Conservation (phyloP, 2,797 vertebrate species). For the Poecilia gillii region DNA sequence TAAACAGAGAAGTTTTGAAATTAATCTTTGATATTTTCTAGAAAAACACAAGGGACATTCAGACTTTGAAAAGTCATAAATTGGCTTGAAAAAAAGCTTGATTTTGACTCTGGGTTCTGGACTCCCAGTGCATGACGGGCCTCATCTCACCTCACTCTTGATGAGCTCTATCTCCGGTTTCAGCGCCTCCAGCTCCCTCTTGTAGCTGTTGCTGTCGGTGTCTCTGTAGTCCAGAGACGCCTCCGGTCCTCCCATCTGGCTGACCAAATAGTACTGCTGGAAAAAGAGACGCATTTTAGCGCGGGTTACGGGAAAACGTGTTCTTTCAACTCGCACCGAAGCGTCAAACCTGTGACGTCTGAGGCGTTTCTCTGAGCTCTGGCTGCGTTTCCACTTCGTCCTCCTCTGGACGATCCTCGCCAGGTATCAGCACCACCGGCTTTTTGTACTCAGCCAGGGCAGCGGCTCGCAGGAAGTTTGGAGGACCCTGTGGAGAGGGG, state of each 20-base stretch:
- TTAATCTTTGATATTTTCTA: too few species aligned
- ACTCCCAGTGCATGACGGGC: neutral
- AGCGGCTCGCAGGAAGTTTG: conserved; percentile 95
- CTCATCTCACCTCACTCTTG: conserved; percentile 63
- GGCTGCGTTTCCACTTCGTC: conserved; percentile 68
- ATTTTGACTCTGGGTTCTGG: neutral
- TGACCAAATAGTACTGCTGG: conserved; percentile 63
- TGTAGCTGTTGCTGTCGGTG: conserved; percentile 51
- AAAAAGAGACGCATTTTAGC: neutral
- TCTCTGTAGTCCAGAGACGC: conserved; percentile 39
- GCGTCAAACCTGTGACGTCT: conserved; percentile 49
- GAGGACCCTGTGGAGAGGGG: conserved; percentile 82
- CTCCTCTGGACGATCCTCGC: conserved; percentile 57
- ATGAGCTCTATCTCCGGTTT: conserved; percentile 75
- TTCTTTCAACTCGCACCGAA: accelerated
- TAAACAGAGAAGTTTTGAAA: too few species aligned
- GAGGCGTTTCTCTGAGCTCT: conserved; percentile 43
- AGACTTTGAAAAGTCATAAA: too few species aligned
- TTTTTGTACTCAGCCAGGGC: conserved; percentile 92
- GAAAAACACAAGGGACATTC: too few species aligned
- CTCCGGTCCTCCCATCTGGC: conserved; percentile 56
- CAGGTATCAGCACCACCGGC: conserved; percentile 89
- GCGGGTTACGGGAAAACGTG: neutral
- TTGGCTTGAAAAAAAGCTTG: neutral
- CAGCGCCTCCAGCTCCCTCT: conserved; percentile 66